A percentile compares a stretch with the other conserved stretches of the same genome.
Evolutionary conservation across 2,113 vertebrate species (phyloP).

Genomic region (Hylia prasina): DNA sequence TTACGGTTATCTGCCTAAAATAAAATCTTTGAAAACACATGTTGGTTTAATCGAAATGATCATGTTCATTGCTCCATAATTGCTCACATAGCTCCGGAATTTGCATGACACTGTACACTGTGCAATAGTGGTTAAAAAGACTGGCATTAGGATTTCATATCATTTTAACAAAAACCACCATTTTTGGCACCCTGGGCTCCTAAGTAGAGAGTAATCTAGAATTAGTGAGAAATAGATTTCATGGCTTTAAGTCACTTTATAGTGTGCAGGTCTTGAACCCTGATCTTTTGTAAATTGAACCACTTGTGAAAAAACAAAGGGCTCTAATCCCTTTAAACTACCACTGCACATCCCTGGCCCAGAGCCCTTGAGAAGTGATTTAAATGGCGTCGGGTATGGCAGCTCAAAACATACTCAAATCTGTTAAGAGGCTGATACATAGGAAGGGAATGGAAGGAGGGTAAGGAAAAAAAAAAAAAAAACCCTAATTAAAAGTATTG

Average conservation of each 20-base stretch:
- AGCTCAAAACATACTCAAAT: conserved; percentile 43
- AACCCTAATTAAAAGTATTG: conserved; percentile 64
- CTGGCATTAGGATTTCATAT: conserved; percentile 57
- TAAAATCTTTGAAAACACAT: conserved; percentile 53
- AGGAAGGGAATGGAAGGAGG: conserved; percentile 1
- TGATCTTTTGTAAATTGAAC: conserved; percentile 70
- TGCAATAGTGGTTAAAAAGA: conserved; percentile 11
- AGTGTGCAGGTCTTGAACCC: conserved; percentile 65
- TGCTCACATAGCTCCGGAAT: conserved; percentile 11
- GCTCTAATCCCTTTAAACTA: conserved; percentile 68
- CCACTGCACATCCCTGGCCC: conserved; percentile 65
- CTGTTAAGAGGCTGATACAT: conserved; percentile 43
- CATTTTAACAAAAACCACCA: conserved; percentile 59
- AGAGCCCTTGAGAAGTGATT: conserved; percentile 58
- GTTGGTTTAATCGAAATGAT: conserved; percentile 50
- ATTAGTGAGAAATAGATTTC: conserved; percentile 71
- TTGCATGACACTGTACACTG: conserved; percentile 46
- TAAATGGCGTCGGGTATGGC: conserved; percentile 47
- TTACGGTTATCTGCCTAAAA: conserved; percentile 56
- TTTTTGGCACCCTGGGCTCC: conserved; percentile 65
- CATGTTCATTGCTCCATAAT: conserved; percentile 54
- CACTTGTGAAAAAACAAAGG: conserved; percentile 70
- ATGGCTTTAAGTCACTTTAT: conserved; percentile 71
- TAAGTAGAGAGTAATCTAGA: conserved; percentile 70
- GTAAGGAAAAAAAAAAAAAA: neutral